These are phyloP conservation scores for Eidolon helvum DNA, from an alignment of 2,113 vertebrate genomes.

Conservation along the genomic window DNA sequence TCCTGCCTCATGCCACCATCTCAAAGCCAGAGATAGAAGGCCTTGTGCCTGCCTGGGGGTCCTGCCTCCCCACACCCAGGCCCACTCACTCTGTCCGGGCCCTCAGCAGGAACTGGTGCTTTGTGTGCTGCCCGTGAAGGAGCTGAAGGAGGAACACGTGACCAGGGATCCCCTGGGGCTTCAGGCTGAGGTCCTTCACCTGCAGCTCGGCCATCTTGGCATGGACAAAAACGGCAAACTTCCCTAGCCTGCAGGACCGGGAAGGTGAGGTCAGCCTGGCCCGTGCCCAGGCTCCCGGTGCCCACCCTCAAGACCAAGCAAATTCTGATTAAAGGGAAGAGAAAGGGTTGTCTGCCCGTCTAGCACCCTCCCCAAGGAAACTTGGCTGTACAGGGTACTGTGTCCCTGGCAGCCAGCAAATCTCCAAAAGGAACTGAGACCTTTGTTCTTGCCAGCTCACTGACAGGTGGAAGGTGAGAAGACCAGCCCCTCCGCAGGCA, in stretches of 20 bases:
- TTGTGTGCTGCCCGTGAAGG: constrained; percentile 87
- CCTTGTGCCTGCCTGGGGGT: accelerated
- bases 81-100: constrained; percentile 89
- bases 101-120: constrained; percentile 92
- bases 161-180: constrained; percentile 90
- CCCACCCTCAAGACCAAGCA: background rate
- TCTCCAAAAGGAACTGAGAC: background rate
- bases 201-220: constrained; percentile 90
- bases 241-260: constrained; percentile 83
- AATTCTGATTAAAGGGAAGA: background rate
- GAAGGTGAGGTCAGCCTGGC: background rate
- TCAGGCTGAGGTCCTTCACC: constrained; percentile 92
- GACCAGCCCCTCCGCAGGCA: background rate
- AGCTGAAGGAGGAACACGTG: constrained; percentile 93
- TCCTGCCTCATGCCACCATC: background rate
- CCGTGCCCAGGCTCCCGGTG: background rate
- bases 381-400: accelerated
- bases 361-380: background rate
- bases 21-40: background rate
- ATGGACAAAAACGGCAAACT: constrained; percentile 91
- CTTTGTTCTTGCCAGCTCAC: background rate
- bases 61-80: background rate
- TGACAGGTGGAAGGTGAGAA: background rate
- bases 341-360: background rate
- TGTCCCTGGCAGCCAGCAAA: background rate